A percentile compares a stretch with the other conserved stretches of the same genome.
These are phyloP conservation scores for Galeruca laticollis DNA, from an alignment of 2,888 invertebrate species.

Conservation along the genomic window DNA sequence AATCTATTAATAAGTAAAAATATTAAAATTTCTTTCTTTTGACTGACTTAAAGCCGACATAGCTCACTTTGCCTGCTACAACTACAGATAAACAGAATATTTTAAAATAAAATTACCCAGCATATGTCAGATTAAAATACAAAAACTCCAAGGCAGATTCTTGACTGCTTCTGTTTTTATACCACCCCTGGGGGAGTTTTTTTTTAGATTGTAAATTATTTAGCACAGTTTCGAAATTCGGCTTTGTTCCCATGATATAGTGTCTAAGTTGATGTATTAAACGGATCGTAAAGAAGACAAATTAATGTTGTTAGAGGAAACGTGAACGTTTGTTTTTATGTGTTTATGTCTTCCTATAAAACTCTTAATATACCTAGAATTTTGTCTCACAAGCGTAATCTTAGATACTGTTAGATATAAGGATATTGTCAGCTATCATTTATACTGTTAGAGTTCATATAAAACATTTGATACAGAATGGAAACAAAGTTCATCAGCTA, in stretches of 20 bases:
- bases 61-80: background rate
- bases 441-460: background rate
- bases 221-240: constrained; percentile 25
- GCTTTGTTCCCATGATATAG: constrained; percentile 12
- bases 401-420: constrained; percentile 1
- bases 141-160: background rate
- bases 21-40: background rate
- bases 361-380: constrained; percentile 4
- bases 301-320: constrained; percentile 21
- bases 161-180: background rate
- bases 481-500: too few species aligned
- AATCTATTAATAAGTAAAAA: too few species aligned
- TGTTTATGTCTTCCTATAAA: constrained; percentile 10
- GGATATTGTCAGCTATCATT: background rate
- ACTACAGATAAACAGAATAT: constrained; percentile 1
- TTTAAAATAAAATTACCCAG: background rate
- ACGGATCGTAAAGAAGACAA: constrained; percentile 26
- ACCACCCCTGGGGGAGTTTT: constrained; percentile 8
- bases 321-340: constrained; percentile 8
- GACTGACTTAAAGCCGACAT: background rate
- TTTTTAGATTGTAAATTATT: constrained; percentile 31
- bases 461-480: background rate
- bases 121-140: background rate
- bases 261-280: constrained; percentile 26
- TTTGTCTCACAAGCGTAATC: background rate